Evolutionary conservation across 2,888 invertebrate species (phyloP).

Genomic region (Acrocera orbiculus): DNA sequence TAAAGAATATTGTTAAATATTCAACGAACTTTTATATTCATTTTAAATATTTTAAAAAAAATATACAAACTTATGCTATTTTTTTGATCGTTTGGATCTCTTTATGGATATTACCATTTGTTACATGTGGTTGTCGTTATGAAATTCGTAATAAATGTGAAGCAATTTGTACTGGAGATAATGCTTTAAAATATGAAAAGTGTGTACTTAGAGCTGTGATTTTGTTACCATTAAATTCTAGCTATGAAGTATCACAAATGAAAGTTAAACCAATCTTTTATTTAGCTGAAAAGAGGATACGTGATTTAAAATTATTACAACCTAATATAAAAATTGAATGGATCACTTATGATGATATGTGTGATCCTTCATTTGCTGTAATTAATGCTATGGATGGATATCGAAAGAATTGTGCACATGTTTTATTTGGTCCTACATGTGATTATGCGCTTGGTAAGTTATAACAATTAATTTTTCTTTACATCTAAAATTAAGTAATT

Average conservation of each 20-base stretch:
- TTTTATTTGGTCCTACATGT: slow-evolving; percentile 65
- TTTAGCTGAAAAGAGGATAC: slow-evolving; percentile 40
- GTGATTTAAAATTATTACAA: slow-evolving; percentile 37
- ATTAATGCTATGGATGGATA: slow-evolving; percentile 55
- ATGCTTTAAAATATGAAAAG: slow-evolving; percentile 10
- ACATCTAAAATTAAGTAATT: too few relatives aligned
- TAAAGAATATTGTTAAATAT: too few relatives aligned
- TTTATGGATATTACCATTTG: background rate
- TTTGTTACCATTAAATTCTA: slow-evolving; percentile 41
- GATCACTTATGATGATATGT: slow-evolving; percentile 49
- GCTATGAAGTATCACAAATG: slow-evolving; percentile 36
- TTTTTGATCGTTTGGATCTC: too few relatives aligned
- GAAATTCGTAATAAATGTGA: slow-evolving; percentile 12
- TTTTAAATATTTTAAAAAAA: too few relatives aligned
- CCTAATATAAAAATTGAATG: slow-evolving; percentile 41
- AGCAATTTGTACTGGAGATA: slow-evolving; percentile 10
- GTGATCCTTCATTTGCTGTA: slow-evolving; percentile 54
- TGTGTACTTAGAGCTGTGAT: slow-evolving; percentile 49
- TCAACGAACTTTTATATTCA: too few relatives aligned
- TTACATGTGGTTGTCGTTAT: slow-evolving; percentile 12
- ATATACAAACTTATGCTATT: too few relatives aligned
- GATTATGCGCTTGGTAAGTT: slow-evolving; percentile 66
- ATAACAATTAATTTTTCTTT: slow-evolving; percentile 1
- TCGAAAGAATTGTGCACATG: slow-evolving; percentile 50
- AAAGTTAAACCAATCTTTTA: slow-evolving; percentile 45